Percentiles rank a stretch among this genome's conserved stretches.
Conservation (phyloP, 2,113 vertebrate genomes). For the Vidua macroura region DNA sequence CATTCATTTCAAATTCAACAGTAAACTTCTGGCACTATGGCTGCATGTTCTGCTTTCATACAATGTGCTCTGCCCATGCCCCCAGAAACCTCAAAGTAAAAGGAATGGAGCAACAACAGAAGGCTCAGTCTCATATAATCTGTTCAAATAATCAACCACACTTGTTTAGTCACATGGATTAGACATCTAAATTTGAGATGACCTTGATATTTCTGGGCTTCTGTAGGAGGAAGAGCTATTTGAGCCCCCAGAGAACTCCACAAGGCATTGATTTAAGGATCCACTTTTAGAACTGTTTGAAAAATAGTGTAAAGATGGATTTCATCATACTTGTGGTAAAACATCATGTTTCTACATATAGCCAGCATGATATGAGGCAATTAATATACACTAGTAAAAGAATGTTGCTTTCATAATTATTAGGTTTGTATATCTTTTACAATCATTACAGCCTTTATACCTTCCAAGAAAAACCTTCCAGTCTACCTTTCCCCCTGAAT, state of each 20-base stretch:
- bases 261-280: neutral
- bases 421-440: conserved; percentile 14
- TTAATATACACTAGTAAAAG: conserved; percentile 16
- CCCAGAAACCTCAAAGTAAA: neutral
- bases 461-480: conserved; percentile 20
- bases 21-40: neutral
- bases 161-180: neutral
- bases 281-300: neutral
- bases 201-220: neutral
- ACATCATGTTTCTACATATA: neutral
- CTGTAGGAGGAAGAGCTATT: neutral
- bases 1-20: neutral
- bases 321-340: conserved; percentile 20
- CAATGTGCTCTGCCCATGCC: neutral
- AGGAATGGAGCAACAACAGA: neutral
- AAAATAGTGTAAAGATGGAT: conserved; percentile 36
- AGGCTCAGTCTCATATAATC: neutral
- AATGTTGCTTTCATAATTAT: conserved; percentile 38
- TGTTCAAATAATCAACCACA: neutral
- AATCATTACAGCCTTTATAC: conserved; percentile 31
- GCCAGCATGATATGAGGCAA: neutral
- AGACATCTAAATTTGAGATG: neutral
- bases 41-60: neutral
- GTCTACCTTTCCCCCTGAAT: neutral
- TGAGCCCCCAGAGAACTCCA: neutral